Evolutionary conservation across 2,888 invertebrate genomes (phyloP).

Genomic region (Thelaira solivaga): DNA sequence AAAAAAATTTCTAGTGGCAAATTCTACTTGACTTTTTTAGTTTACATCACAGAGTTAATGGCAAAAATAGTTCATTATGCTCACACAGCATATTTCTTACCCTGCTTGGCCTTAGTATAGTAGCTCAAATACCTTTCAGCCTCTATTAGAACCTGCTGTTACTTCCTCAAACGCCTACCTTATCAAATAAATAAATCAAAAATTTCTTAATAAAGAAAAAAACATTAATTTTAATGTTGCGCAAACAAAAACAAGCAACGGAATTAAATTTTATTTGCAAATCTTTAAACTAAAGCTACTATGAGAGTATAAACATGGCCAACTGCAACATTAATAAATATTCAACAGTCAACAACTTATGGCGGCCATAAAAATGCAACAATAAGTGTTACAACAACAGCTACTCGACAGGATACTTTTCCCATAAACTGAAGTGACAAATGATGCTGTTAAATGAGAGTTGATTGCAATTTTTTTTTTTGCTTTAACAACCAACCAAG

Average conservation of each 20-base stretch:
- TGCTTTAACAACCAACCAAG: background rate
- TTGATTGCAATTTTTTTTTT: slow-evolving; percentile 72
- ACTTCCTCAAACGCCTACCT: background rate
- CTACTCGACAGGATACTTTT: slow-evolving; percentile 64
- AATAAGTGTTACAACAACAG: slow-evolving; percentile 62
- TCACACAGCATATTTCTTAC: no score
- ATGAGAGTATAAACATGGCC: slow-evolving; percentile 8
- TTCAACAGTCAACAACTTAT: slow-evolving; percentile 62
- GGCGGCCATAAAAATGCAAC: slow-evolving; percentile 61
- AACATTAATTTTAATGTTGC: slow-evolving; percentile 32
- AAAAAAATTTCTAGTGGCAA: no score
- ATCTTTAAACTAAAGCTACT: slow-evolving; percentile 19
- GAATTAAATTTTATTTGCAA: slow-evolving; percentile 45
- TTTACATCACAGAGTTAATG: no score
- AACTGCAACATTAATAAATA: slow-evolving; percentile 31
- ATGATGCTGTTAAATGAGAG: slow-evolving; percentile 77
- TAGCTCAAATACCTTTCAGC: no score
- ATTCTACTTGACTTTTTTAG: no score
- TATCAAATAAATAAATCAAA: slow-evolving; percentile 7
- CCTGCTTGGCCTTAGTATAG: no score
- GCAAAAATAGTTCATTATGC: no score
- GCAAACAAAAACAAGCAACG: background rate
- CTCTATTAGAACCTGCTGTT: background rate
- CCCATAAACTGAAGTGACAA: slow-evolving; percentile 75
- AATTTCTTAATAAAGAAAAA: slow-evolving; percentile 4